Conservation (phyloP, 1,140 invertebrate genomes). For the Scylla paramamosain region DNA sequence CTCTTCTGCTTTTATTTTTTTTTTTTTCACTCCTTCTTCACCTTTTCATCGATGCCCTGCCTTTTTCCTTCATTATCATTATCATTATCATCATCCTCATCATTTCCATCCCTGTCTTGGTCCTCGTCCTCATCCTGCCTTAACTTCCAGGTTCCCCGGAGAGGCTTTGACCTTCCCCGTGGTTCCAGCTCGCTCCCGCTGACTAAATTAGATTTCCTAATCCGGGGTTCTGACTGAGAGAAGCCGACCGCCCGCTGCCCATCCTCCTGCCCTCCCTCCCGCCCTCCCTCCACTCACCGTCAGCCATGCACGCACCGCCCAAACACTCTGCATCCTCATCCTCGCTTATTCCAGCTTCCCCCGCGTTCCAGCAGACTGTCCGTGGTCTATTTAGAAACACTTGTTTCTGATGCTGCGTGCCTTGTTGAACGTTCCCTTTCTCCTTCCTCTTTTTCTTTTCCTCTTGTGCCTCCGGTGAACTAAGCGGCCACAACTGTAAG, state of each 20-base stretch:
- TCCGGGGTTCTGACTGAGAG: neutral
- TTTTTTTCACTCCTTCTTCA: neutral
- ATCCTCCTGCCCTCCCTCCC: neutral
- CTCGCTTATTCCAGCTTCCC: neutral
- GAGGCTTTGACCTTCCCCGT: neutral
- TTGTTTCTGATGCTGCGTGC: neutral
- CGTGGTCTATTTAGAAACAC: neutral
- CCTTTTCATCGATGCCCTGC: neutral
- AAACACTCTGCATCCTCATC: neutral
- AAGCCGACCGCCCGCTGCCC: neutral
- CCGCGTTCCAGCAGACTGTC: neutral
- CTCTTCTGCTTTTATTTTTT: neutral
- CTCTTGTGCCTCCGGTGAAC: no score
- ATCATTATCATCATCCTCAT: neutral
- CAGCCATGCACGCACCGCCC: neutral
- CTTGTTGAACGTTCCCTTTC: no score
- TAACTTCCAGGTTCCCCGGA: neutral
- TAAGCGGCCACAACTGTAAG: no score
- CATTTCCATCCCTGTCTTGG: neutral
- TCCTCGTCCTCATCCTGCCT: neutral
- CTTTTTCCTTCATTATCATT: neutral
- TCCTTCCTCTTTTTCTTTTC: no score
- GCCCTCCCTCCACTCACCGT: neutral
- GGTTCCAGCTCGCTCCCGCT: neutral
- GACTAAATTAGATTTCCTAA: conserved; percentile 13